Percentiles rank a stretch among this genome's conserved stretches.
Evolutionary conservation across 2,113 vertebrate genomes (phyloP).

Genomic region (Tichodroma muraria): DNA sequence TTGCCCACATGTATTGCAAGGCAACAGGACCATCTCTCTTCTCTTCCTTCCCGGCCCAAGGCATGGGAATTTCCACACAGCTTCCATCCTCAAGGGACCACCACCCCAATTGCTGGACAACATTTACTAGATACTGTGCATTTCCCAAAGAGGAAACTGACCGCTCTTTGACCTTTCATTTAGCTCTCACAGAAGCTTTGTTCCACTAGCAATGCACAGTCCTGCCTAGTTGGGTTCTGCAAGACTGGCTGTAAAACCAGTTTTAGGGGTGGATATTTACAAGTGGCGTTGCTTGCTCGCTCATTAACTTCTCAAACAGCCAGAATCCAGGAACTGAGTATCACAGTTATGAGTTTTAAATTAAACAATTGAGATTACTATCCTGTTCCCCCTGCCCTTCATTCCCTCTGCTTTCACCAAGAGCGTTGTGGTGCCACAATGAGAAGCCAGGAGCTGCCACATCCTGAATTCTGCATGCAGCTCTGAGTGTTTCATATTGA

Average conservation of each 20-base stretch:
- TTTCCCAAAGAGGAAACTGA: not conserved
- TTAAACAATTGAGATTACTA: not conserved
- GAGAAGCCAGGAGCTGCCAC: not conserved
- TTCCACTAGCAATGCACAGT: not conserved
- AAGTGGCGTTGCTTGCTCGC: not conserved
- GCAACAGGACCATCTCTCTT: not conserved
- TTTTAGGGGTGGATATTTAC: not conserved
- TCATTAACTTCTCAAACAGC: not conserved
- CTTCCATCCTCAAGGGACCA: not conserved
- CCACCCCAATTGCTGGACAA: not conserved
- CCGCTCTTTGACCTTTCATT: not conserved
- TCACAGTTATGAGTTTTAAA: not conserved
- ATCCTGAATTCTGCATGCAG: not conserved
- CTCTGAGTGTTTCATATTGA: accelerated
- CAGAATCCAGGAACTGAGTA: not conserved
- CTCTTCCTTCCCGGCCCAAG: not conserved
- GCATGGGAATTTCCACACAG: not conserved
- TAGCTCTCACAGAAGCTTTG: not conserved
- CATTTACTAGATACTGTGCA: not conserved
- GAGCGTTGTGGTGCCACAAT: accelerated
- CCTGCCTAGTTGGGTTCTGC: not conserved
- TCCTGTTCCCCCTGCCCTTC: not conserved
- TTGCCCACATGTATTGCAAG: not conserved
- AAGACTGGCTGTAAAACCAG: not conserved
- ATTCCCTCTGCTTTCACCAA: not conserved